phyloP scores from a whole-genome alignment of 2,888 invertebrate genomes.

The Agapostemon virescens region DNA sequence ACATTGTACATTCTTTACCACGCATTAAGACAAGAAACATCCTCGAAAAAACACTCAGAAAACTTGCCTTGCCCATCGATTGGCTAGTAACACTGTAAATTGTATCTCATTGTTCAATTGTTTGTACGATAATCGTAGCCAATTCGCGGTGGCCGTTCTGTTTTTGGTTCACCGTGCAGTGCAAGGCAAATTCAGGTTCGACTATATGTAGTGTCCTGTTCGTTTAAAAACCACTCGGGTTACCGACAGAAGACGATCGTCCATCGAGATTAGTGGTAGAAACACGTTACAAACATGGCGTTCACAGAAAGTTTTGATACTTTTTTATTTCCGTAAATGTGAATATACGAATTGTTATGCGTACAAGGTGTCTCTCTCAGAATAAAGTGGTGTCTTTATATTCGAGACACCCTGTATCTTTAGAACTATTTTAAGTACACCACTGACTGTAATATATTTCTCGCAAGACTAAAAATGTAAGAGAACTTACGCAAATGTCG shows the following conservation, averaged over 20 bases:
- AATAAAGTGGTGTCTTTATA: neutral
- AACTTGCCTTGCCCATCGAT: slow-evolving; percentile 39
- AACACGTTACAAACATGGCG: slow-evolving; percentile 21
- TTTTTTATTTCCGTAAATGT: neutral
- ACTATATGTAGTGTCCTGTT: slow-evolving; percentile 46
- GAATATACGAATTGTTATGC: slow-evolving; percentile 38
- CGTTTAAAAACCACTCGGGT: slow-evolving; percentile 9
- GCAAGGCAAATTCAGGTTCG: slow-evolving; percentile 62
- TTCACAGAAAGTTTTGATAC: slow-evolving; percentile 17
- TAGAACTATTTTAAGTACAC: slow-evolving; percentile 39
- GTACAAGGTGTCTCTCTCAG: neutral
- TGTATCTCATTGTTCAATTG: slow-evolving; percentile 24
- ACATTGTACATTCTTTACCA: slow-evolving; percentile 62
- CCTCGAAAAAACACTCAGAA: slow-evolving; percentile 39
- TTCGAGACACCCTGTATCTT: slow-evolving; percentile 9
- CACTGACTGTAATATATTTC: neutral
- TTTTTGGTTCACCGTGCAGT: slow-evolving; percentile 33
- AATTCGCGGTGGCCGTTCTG: slow-evolving; percentile 6
- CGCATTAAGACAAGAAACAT: slow-evolving; percentile 46
- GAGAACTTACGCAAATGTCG: neutral
- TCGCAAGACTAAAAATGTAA: neutral
- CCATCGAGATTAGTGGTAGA: slow-evolving; percentile 17
- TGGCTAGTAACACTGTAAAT: slow-evolving; percentile 29
- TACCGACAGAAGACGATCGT: slow-evolving; percentile 19
- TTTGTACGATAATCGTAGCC: slow-evolving; percentile 49